phyloP scores from a whole-genome alignment of 2,888 invertebrate species.

The Gandaritis pyraliata region DNA sequence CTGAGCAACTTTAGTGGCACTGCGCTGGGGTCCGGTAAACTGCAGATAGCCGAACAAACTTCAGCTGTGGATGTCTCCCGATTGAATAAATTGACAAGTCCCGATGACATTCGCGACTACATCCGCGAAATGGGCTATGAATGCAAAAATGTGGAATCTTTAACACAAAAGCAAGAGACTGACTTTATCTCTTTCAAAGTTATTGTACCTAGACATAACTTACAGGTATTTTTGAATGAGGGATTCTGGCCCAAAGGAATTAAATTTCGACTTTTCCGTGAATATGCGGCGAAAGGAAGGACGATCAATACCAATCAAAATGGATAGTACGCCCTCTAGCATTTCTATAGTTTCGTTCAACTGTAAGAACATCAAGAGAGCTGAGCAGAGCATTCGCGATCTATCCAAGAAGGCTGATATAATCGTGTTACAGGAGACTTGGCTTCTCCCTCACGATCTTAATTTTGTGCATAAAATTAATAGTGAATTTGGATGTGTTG shows the following conservation, averaged over 20 bases:
- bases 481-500: too few species aligned
- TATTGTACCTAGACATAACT: neutral
- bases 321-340: too few species aligned
- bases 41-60: neutral
- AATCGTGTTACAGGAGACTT: too few species aligned
- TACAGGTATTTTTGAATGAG: too few species aligned
- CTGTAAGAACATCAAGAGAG: neutral
- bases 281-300: too few species aligned
- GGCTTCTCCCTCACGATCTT: too few species aligned
- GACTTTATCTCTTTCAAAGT: neutral
- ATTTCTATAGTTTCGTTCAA: too few species aligned
- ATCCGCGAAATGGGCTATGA: constrained; percentile 1
- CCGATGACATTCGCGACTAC: neutral
- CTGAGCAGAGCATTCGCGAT: neutral
- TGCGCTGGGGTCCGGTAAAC: constrained; percentile 1
- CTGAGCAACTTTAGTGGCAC: too few species aligned
- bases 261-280: too few species aligned
- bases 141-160: constrained; percentile 2
- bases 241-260: too few species aligned
- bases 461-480: too few species aligned
- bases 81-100: neutral
- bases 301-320: too few species aligned
- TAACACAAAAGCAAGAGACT: neutral
- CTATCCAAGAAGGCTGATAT: neutral
- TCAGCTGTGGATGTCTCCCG: constrained; percentile 2